A percentile compares a stretch with the other conserved stretches of the same genome.
Evolutionary conservation across 2,113 vertebrate genomes (phyloP).

Genomic region (Thalassarche chlororhynchos): DNA sequence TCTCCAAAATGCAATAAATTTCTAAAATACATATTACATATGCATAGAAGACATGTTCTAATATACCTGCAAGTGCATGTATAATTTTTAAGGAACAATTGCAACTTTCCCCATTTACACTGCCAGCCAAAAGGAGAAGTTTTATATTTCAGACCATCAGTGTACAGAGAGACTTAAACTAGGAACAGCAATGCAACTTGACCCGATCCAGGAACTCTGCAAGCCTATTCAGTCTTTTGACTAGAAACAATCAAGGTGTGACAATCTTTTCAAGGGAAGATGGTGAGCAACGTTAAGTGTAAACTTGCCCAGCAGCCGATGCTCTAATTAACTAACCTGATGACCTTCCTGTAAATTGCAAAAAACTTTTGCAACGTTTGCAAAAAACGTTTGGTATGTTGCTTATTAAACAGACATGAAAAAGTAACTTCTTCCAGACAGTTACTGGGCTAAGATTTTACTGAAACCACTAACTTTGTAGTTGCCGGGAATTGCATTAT

Average conservation of each 20-base stretch:
- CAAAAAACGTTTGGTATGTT: background rate
- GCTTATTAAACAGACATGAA: background rate
- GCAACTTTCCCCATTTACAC: background rate
- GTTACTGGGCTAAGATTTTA: background rate
- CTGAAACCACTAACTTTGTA: background rate
- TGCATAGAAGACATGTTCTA: background rate
- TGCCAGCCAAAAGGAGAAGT: background rate
- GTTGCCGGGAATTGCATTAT: background rate
- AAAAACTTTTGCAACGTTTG: background rate
- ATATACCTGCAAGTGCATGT: rapidly evolving
- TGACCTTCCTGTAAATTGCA: background rate
- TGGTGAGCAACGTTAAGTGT: background rate
- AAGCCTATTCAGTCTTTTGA: background rate
- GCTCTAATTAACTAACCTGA: background rate
- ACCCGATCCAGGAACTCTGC: background rate
- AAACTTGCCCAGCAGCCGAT: background rate
- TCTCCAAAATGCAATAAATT: background rate
- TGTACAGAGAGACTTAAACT: background rate
- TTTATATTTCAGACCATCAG: background rate
- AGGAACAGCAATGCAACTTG: background rate
- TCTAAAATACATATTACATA: background rate
- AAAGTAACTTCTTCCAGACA: background rate
- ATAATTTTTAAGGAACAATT: background rate
- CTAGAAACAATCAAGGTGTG: background rate
- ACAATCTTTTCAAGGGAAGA: background rate